A percentile compares a stretch with the other conserved stretches of the same genome.
These are phyloP conservation scores for Staurois parvus DNA, from an alignment of 2,797 vertebrate species.

Conservation along the genomic window DNA sequence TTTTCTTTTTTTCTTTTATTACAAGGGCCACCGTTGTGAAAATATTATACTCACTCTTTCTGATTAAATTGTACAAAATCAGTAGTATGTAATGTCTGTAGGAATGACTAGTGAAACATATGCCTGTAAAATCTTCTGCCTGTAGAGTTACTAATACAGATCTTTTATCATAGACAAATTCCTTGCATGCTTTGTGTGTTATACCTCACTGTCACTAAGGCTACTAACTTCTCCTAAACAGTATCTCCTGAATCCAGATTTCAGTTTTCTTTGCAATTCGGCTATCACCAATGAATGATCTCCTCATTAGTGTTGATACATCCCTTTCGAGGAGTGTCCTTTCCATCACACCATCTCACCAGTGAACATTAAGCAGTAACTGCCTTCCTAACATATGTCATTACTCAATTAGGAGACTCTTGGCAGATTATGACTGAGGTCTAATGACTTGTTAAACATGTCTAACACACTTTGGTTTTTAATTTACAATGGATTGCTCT, in stretches of 20 bases:
- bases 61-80: no score
- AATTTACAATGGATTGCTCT: constrained; percentile 80
- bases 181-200: no score
- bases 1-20: no score
- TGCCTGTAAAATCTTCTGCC: no score
- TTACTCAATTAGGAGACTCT: constrained; percentile 94
- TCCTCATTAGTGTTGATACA: constrained; percentile 94
- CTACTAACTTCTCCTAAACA: no score
- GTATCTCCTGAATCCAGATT: neutral
- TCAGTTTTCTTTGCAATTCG: constrained; percentile 71
- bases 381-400: constrained; percentile 97
- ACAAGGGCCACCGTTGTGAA: no score
- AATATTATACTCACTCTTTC: no score
- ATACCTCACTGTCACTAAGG: no score
- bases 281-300: constrained; percentile 87
- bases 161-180: no score
- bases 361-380: constrained; percentile 93
- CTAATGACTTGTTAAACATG: constrained; percentile 99
- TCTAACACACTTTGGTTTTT: constrained; percentile 96
- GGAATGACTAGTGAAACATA: no score
- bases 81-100: no score
- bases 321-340: constrained; percentile 91
- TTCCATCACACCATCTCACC: constrained; percentile 84
- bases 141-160: no score
- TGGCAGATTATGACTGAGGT: constrained; percentile 89